Conservation (phyloP, 2,797 vertebrate species). For the Australoheros facetus region DNA sequence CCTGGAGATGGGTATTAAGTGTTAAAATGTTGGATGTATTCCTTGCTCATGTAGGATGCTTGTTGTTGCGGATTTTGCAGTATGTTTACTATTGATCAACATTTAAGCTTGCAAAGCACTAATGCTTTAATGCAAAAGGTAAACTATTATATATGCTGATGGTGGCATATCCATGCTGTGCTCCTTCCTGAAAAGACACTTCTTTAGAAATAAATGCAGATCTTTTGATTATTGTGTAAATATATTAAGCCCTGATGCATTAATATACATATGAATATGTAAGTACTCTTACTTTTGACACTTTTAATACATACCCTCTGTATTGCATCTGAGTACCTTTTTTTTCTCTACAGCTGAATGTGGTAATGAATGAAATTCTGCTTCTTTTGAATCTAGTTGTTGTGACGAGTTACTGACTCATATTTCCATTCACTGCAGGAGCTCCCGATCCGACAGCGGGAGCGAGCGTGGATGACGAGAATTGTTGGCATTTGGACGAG, state of each 20-base stretch:
- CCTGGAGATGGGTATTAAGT: not conserved
- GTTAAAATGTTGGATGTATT: not conserved
- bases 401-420: not conserved
- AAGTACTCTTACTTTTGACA: not conserved
- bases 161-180: not conserved
- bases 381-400: not conserved
- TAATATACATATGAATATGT: not conserved
- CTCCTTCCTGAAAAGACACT: not conserved
- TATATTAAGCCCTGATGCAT: too few species aligned
- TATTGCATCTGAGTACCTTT: not conserved
- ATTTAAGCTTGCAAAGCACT: conserved; percentile 33
- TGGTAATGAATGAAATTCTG: not conserved
- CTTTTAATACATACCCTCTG: not conserved
- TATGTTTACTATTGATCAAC: conserved; percentile 44
- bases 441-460: conserved; percentile 96
- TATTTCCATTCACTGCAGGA: conserved; percentile 76
- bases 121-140: conserved; percentile 28
- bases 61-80: conserved; percentile 28
- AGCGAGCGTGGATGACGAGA: conserved; percentile 96
- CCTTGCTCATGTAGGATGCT: not conserved
- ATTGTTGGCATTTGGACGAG: conserved; percentile 98
- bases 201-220: not conserved
- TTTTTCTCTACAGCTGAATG: too few species aligned
- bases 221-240: not conserved
- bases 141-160: conserved; percentile 31